phyloP scores from a whole-genome alignment of 2,113 vertebrate genomes.

The Tonatia bakeri region DNA sequence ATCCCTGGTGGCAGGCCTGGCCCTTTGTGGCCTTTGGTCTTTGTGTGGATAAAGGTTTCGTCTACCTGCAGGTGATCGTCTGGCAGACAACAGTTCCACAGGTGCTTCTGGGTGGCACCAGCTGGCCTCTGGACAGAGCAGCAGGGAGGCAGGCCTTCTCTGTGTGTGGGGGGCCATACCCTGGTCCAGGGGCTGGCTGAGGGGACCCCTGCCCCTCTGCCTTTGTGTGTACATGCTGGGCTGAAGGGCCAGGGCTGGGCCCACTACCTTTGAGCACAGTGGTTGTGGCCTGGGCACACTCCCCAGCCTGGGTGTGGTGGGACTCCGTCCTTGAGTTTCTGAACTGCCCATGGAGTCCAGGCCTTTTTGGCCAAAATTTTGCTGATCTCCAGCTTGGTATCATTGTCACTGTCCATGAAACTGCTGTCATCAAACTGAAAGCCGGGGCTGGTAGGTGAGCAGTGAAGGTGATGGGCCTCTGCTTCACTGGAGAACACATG shows the following conservation, averaged over 20 bases:
- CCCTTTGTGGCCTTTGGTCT: background rate
- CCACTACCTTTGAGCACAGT: slow-evolving; percentile 53
- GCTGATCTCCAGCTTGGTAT: slow-evolving; percentile 94
- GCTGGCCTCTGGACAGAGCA: slow-evolving; percentile 50
- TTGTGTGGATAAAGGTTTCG: background rate
- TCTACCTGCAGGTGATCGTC: background rate
- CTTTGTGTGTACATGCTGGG: slow-evolving; percentile 54
- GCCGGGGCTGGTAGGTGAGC: background rate
- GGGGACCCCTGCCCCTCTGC: slow-evolving; percentile 71
- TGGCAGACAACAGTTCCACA: slow-evolving; percentile 12
- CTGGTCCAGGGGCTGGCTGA: slow-evolving; percentile 37
- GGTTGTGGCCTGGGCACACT: slow-evolving; percentile 20
- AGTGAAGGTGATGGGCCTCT: background rate
- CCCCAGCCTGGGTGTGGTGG: accelerated
- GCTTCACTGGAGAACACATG: background rate
- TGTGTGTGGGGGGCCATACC: background rate
- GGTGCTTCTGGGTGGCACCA: background rate
- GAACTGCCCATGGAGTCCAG: slow-evolving; percentile 75
- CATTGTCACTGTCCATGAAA: slow-evolving; percentile 93
- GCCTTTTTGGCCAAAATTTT: slow-evolving; percentile 94
- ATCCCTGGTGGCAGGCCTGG: background rate
- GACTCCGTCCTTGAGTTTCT: slow-evolving; percentile 4
- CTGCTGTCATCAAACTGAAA: slow-evolving; percentile 86
- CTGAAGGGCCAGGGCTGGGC: background rate
- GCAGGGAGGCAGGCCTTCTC: slow-evolving; percentile 14